These are phyloP conservation scores for Drosophila baimaii DNA, from an alignment of 1,140 invertebrate genomes.

Conservation along the genomic window DNA sequence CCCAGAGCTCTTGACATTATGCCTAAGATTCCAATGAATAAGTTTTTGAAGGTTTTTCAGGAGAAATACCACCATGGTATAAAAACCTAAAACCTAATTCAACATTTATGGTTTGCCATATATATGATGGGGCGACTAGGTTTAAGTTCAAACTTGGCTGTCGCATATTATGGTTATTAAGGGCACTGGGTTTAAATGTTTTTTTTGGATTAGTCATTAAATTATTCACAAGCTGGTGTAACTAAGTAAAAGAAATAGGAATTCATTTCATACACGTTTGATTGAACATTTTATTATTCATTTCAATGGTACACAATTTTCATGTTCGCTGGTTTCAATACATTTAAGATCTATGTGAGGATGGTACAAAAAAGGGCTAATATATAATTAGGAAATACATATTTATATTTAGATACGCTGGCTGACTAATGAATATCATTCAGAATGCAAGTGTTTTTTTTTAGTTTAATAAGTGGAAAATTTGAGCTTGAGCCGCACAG, in stretches of 20 bases:
- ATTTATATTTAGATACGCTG: slow-evolving; percentile 58
- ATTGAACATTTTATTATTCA: slow-evolving; percentile 46
- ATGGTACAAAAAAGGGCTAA: slow-evolving; percentile 57
- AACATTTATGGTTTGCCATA: no score
- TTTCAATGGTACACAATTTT: slow-evolving; percentile 47
- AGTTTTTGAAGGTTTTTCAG: neutral
- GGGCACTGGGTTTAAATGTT: no score
- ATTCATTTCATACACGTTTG: neutral
- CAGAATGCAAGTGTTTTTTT: slow-evolving; percentile 38
- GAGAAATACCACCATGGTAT: no score
- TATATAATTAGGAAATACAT: slow-evolving; percentile 44
- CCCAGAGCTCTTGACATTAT: no score
- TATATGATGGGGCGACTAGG: no score
- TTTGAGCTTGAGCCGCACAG: slow-evolving; percentile 63
- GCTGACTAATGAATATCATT: slow-evolving; percentile 59
- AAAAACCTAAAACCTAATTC: no score
- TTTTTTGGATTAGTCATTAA: neutral
- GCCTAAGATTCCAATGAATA: neutral
- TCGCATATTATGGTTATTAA: no score
- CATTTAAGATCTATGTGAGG: slow-evolving; percentile 43
- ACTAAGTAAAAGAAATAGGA: neutral
- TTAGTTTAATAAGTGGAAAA: slow-evolving; percentile 46
- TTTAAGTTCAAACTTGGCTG: no score
- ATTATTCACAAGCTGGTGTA: neutral
- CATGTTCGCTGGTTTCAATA: slow-evolving; percentile 51